These are phyloP conservation scores for Autographa gamma DNA, from an alignment of 2,888 invertebrate genomes.

Conservation along the genomic window DNA sequence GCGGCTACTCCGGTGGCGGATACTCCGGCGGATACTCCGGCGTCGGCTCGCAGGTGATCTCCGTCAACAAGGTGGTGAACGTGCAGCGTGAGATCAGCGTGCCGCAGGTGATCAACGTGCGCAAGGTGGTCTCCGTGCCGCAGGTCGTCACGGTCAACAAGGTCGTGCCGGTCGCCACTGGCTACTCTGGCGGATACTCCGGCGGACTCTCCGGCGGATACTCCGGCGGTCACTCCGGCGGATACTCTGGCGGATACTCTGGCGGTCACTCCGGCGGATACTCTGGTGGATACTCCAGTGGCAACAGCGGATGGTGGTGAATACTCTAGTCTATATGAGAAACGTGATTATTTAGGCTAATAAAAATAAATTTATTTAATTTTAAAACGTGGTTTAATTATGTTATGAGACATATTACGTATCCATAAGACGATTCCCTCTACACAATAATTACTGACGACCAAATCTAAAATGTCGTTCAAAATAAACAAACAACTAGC, in stretches of 20 bases:
- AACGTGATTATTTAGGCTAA: conserved; percentile 28
- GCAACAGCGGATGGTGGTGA: conserved; percentile 54
- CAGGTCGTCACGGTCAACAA: conserved; percentile 73
- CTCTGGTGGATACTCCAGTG: conserved; percentile 27
- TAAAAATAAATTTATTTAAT: conserved; percentile 16
- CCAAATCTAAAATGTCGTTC: too few species aligned
- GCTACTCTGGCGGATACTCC: conserved; percentile 32
- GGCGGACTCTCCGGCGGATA: conserved; percentile 33
- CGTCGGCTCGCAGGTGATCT: conserved; percentile 63
- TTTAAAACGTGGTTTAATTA: not conserved
- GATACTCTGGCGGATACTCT: conserved; percentile 17
- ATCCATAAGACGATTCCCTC: too few species aligned
- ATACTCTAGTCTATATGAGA: conserved; percentile 31
- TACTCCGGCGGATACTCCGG: conserved; percentile 44
- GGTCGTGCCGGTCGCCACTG: conserved; percentile 61
- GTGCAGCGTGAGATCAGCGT: conserved; percentile 67
- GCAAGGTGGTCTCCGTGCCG: conserved; percentile 72
- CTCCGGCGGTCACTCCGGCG: conserved; percentile 27
- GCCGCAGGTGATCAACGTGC: conserved; percentile 67
- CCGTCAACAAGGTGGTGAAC: conserved; percentile 67
- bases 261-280: conserved; percentile 26
- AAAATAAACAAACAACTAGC: too few species aligned
- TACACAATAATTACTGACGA: too few species aligned
- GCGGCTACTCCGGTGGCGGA: conserved; percentile 22
- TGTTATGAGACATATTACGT: too few species aligned